A percentile compares a stretch with the other conserved stretches of the same genome.
These are phyloP conservation scores for Ganaspis sp. DNA, from an alignment of 1,140 invertebrate species.

Conservation along the genomic window DNA sequence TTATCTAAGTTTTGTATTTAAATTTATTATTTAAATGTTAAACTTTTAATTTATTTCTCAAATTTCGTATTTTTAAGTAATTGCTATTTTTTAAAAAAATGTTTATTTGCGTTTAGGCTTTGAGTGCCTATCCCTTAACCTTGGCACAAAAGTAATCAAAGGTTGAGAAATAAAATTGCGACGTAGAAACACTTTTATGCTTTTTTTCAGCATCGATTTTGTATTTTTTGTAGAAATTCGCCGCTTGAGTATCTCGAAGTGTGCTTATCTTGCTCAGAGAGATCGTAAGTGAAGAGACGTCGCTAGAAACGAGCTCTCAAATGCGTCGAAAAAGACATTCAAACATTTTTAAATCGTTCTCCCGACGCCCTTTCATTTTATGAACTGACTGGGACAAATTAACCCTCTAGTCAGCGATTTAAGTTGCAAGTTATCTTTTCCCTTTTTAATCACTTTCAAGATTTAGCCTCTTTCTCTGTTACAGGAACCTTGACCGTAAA, in stretches of 20 bases:
- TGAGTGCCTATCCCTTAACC: no score
- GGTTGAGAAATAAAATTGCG: neutral
- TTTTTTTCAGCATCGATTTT: neutral
- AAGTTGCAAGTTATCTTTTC: neutral
- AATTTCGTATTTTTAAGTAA: no score
- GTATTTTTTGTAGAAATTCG: neutral
- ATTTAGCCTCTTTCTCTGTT: conserved; percentile 70
- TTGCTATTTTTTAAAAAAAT: no score
- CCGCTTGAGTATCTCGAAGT: conserved; percentile 12
- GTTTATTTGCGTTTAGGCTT: no score
- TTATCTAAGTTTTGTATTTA: no score
- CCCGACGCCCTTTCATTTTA: neutral
- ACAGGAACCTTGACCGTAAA: conserved; percentile 92
- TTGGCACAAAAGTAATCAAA: neutral
- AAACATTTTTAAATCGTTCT: conserved; percentile 1
- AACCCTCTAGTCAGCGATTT: conserved; percentile 9
- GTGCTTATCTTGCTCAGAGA: conserved; percentile 24
- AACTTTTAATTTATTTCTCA: no score
- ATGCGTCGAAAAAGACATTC: neutral
- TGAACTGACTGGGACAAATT: conserved; percentile 5
- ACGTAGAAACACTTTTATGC: neutral
- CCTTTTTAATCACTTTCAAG: neutral
- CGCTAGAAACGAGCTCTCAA: neutral
- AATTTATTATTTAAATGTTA: no score
- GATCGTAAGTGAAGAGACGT: conserved; percentile 8